Evolutionary conservation across 2,888 invertebrate species (phyloP).

Genomic region (Chalcis sispes): DNA sequence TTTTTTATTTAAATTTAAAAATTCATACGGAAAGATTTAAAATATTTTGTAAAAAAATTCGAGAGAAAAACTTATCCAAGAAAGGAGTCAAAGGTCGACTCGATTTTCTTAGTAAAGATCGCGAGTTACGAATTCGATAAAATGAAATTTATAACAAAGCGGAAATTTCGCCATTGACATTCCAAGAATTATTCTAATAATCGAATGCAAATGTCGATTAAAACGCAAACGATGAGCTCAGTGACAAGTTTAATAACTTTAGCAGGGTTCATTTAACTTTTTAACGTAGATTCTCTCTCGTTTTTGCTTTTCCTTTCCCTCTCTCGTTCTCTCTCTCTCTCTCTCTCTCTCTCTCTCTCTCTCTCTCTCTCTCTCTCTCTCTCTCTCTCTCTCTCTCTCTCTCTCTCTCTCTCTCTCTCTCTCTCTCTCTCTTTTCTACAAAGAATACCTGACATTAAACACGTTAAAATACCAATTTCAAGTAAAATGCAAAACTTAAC

Average conservation of each 20-base stretch:
- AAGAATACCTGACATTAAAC: conserved; percentile 38
- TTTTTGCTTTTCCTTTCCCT: conserved; percentile 10
- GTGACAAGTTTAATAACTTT: conserved; percentile 51
- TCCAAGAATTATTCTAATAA: conserved; percentile 44
- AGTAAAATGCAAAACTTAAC: conserved; percentile 46
- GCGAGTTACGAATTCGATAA: conserved; percentile 3
- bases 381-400: conserved; percentile 3
- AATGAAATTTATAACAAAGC: conserved; percentile 39
- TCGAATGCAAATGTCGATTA: conserved; percentile 53
- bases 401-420: conserved; percentile 6
- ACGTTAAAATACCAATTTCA: conserved; percentile 45
- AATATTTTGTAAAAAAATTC: too few relatives aligned
- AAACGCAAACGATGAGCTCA: conserved; percentile 44
- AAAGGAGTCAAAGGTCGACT: too few relatives aligned
- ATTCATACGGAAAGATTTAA: too few relatives aligned
- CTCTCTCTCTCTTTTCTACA: conserved; percentile 34
- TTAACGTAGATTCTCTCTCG: conserved; percentile 30
- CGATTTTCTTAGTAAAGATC: neutral
- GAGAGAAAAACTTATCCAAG: neutral
- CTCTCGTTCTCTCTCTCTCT: too few relatives aligned
- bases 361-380: neutral
- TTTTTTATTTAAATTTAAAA: too few relatives aligned
- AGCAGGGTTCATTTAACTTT: conserved; percentile 52
- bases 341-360: too few relatives aligned
- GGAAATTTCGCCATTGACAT: conserved; percentile 18